phyloP scores from a whole-genome alignment of 2,113 vertebrate genomes.

The Poeciliopsis prolifica region DNA sequence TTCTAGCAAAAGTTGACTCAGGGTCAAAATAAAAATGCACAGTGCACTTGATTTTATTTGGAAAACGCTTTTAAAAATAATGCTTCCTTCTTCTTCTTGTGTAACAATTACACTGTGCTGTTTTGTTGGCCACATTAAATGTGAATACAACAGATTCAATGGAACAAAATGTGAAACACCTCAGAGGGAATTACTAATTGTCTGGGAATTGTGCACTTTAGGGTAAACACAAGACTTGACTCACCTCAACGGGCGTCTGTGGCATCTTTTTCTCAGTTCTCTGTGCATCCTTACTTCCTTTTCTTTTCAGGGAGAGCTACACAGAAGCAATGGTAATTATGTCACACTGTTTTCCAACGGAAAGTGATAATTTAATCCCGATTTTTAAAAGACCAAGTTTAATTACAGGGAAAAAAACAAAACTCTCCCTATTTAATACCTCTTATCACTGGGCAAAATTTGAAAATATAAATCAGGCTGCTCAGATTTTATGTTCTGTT shows the following conservation, averaged over 20 bases:
- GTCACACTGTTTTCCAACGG: slow-evolving; percentile 26
- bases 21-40: neutral
- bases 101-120: neutral
- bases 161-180: too few relatives aligned
- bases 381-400: slow-evolving; percentile 35
- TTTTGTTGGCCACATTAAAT: neutral
- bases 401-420: slow-evolving; percentile 33
- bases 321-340: slow-evolving; percentile 55
- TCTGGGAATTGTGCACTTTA: too few relatives aligned
- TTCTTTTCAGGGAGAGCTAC: slow-evolving; percentile 92
- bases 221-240: slow-evolving; percentile 33
- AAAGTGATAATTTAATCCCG: slow-evolving; percentile 44
- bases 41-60: neutral
- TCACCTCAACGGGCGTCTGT: slow-evolving; percentile 91
- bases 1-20: neutral
- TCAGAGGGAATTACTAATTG: too few relatives aligned
- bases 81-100: neutral
- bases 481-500: neutral
- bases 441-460: neutral
- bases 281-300: slow-evolving; percentile 92
- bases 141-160: neutral
- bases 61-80: neutral
- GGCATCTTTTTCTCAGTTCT: slow-evolving; percentile 90
- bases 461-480: neutral
- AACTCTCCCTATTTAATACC: too few relatives aligned